Base-by-base conservation (phyloP, 1,140 invertebrate genomes). In the Pogonognathellus flavescens region DNA sequence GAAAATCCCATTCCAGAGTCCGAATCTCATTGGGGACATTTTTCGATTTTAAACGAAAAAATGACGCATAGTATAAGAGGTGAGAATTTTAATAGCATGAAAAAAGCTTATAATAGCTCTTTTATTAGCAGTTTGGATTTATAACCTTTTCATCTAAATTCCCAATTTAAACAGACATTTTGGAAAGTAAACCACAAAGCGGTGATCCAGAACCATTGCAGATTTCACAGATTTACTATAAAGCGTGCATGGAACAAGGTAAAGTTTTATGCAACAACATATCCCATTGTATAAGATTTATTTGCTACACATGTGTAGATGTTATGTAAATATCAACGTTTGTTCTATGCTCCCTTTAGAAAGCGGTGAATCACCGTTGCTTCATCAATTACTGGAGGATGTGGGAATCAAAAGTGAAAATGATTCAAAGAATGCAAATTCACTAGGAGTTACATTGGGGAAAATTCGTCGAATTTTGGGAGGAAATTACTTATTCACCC, bases 1-100 rank as follows among this genome's bases (percentile, higher is more conserved):
- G 87, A 87, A n/a, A 84, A 90, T 86, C 87, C 88, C 6, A 88
- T 90, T 52, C 88, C 90, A 14, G 85, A 87, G 20, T 86, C 72
- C 22, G 87, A 86, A 72, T 50, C 59, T 55, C 53, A 25, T 13
- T 88, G 85, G 89, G 81, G 72, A 10, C 80, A 84, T 20, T 90
- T 90, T 87, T 85, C 89, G 10, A 41, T 87, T 13, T 59, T 90
- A 5, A 87, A 87, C 49, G 87, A 90, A 60, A 87, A 87, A 49
- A 50, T 90, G 80, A 89, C 88, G 18, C 82, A 66, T n/a, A 84
- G 86, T 11, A 55, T 90, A 11, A 86, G 88, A 86, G 82, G 89
- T 89, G 11, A 60, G 22, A 41, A 82, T 66, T 66, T 18, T 31
- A 66, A n/a, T n/a, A n/a, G n/a, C n/a, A n/a, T n/a, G n/a, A n/a